Percentiles rank a stretch among this genome's conserved stretches.
Evolutionary conservation across 2,888 invertebrate species (phyloP).

Genomic region (Tetramorium bicarinatum): DNA sequence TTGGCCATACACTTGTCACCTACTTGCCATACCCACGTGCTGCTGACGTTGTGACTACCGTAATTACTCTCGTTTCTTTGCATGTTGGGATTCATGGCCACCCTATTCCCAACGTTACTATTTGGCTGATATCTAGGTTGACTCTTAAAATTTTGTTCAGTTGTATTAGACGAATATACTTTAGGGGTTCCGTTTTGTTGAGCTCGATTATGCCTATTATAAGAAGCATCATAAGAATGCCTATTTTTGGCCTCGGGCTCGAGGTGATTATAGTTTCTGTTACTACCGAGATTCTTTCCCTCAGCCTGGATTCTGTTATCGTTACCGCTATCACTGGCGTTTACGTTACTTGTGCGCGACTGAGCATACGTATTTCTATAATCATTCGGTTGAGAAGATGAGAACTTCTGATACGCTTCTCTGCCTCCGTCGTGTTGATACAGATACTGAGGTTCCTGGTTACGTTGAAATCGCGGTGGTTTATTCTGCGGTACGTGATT

Average conservation of each 20-base stretch:
- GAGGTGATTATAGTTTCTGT: slow-evolving; percentile 74
- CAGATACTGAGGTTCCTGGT: slow-evolving; percentile 81
- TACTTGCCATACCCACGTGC: slow-evolving; percentile 89
- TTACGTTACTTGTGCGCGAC: slow-evolving; percentile 71
- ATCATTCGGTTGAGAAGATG: slow-evolving; percentile 73
- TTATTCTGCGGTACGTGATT: slow-evolving; percentile 84
- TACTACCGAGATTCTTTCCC: slow-evolving; percentile 70
- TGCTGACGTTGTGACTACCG: slow-evolving; percentile 74
- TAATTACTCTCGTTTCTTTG: slow-evolving; percentile 77
- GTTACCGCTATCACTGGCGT: slow-evolving; percentile 65
- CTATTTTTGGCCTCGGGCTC: slow-evolving; percentile 75
- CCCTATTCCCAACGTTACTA: slow-evolving; percentile 67
- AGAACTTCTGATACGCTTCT: slow-evolving; percentile 70
- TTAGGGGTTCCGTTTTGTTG: slow-evolving; percentile 76
- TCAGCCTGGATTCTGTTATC: slow-evolving; percentile 73
- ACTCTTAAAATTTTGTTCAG: slow-evolving; percentile 78
- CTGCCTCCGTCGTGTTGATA: slow-evolving; percentile 76
- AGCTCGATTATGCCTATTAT: slow-evolving; percentile 76
- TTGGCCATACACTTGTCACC: slow-evolving; percentile 96
- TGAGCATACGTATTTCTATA: slow-evolving; percentile 76
- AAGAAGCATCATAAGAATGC: slow-evolving; percentile 73
- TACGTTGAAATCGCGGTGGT: slow-evolving; percentile 89
- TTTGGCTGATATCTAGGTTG: slow-evolving; percentile 76
- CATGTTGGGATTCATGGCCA: slow-evolving; percentile 62
- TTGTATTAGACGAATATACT: slow-evolving; percentile 67